phyloP scores from a whole-genome alignment of 2,113 vertebrate genomes.

The Mirounga angustirostris region DNA sequence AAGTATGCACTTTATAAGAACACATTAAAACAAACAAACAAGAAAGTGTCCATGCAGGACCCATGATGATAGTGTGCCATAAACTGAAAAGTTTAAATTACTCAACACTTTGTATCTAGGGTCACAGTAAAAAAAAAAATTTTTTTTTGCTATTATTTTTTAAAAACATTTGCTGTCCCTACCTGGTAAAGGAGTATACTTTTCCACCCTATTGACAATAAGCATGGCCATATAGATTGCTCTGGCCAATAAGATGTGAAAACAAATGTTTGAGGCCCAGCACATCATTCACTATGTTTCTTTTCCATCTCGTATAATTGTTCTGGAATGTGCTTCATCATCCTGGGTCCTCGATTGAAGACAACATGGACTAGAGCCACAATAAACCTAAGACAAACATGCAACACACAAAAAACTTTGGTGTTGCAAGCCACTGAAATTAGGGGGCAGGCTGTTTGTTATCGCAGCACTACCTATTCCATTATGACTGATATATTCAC shows the following conservation, averaged over 20 bases:
- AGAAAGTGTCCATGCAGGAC: not conserved
- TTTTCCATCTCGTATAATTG: slow-evolving; percentile 13
- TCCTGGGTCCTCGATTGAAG: not conserved
- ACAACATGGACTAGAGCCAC: not conserved
- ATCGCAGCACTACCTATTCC: not conserved
- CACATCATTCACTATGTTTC: not conserved
- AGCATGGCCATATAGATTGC: not conserved
- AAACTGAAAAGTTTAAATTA: not conserved
- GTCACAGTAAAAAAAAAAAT: not conserved
- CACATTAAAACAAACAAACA: slow-evolving; percentile 8
- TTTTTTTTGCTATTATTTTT: not conserved
- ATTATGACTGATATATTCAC: not conserved
- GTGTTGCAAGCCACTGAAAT: not conserved
- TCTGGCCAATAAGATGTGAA: not conserved
- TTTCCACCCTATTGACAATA: not conserved
- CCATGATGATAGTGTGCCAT: not conserved
- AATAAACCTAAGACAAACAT: slow-evolving; percentile 31
- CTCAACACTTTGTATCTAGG: not conserved
- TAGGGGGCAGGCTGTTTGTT: not conserved
- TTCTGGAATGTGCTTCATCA: not conserved
- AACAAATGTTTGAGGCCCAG: not conserved
- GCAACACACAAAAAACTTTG: not conserved
- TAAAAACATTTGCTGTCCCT: slow-evolving; percentile 29
- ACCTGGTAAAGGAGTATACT: not conserved
- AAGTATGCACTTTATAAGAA: not conserved